A percentile compares a stretch with the other conserved stretches of the same genome.
phyloP scores from a whole-genome alignment of 2,797 vertebrate species.

The Enteromius paludinosus region DNA sequence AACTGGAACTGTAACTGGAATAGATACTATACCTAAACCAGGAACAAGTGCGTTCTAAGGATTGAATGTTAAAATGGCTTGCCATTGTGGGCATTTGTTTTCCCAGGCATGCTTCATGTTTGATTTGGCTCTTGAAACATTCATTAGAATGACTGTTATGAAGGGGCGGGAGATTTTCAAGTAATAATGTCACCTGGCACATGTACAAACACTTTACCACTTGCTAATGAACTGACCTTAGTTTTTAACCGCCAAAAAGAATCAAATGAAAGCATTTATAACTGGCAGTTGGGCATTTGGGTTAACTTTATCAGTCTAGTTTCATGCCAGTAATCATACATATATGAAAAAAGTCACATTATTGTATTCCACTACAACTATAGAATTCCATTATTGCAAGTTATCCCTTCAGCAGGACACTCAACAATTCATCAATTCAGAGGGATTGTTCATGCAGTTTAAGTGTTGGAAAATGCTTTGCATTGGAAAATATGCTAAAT shows the following conservation, averaged over 20 bases:
- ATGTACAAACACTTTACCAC: constrained; percentile 21
- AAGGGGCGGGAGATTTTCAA: constrained; percentile 41
- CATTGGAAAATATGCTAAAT: not conserved
- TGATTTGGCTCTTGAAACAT: constrained; percentile 53
- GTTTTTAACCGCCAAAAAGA: constrained; percentile 11
- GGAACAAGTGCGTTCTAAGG: not conserved
- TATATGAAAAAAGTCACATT: not conserved
- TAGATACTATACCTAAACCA: not conserved
- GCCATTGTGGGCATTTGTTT: constrained; percentile 41
- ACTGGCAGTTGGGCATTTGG: not conserved
- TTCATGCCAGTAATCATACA: not conserved
- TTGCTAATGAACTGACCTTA: constrained; percentile 43
- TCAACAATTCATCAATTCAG: not conserved
- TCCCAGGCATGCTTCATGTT: constrained; percentile 51
- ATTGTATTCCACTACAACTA: not conserved
- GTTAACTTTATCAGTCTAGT: not conserved
- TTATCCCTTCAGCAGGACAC: not conserved
- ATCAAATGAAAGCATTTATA: not conserved
- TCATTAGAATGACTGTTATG: constrained; percentile 52
- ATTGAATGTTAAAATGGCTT: not conserved
- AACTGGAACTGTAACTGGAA: no score
- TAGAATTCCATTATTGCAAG: not conserved
- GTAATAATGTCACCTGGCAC: constrained; percentile 31
- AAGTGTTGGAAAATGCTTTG: not conserved
- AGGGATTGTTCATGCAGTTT: not conserved